Evolutionary conservation across 2,113 vertebrate genomes (phyloP), one percentile per base, ranked within the genome.

Genomic region (Triplophysa rosa): DNA sequence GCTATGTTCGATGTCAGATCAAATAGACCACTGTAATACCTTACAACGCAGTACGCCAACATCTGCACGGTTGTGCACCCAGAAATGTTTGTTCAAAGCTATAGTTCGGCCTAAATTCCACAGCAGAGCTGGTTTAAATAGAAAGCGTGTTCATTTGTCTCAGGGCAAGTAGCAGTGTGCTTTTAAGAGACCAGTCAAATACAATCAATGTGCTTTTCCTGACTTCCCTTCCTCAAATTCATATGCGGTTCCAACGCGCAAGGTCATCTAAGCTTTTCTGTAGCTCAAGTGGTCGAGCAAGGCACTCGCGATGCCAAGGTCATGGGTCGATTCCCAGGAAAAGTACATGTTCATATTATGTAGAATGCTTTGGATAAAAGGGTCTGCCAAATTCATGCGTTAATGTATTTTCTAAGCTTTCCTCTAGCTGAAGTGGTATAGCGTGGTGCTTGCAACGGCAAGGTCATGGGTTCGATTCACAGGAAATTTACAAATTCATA

Each of bases 1-100:
- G 92, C 92, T 91, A 93, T 93, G 94, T 93, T 95, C 90, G 63
- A 68, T 88, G 93, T 94, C 93, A 89, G 91, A 94, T 90, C 90
- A 94, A 92, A 95, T 93, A 92, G 95, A 88, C 91, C 91, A 84
- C 84, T 88, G 90, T 91, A 93, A 91, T 94, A 93, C 90, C 91
- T 93, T 91, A 88, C 89, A 91, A 89, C 93, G 91, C 88, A 92
- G 69, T 0, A 93, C 93, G 83, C 91, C 95, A 93, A 93, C 94
- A 94, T 94, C 91, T 94, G 92, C 72, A 49, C 84, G 87, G 84
- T 90, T 92, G 90, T 85, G 77, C 88, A 90, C 87, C 84, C 85
- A 64, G 77, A 84, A 80, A 62, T 82, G 86, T 83, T 86, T 90
- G 90, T 89, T 91, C 85, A 87, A 89, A 90, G 90, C 89, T 89